Conservation (phyloP, 1,140 invertebrate species). For the Theocolax elegans region DNA sequence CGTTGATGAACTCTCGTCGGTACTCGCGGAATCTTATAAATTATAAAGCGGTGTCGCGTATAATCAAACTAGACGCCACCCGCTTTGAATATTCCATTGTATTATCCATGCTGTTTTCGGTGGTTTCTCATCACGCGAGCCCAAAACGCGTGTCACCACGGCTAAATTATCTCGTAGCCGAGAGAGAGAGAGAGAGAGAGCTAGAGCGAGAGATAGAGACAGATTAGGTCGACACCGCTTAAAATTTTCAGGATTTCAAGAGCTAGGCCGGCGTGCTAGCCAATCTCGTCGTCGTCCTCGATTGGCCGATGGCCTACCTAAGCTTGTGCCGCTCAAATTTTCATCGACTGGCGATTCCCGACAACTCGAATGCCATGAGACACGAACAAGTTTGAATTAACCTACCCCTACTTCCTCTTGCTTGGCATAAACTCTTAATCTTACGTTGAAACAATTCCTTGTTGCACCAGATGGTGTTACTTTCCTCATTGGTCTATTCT, state of each 20-base stretch:
- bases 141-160: background rate
- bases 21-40: background rate
- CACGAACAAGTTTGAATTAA: background rate
- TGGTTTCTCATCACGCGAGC: background rate
- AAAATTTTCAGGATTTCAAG: conserved; percentile 3
- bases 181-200: too few relatives aligned
- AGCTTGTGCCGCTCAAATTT: conserved; percentile 15
- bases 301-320: conserved; percentile 6
- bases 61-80: conserved; percentile 21
- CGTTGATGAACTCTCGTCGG: background rate
- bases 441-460: conserved; percentile 9
- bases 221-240: background rate
- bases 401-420: background rate
- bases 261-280: background rate
- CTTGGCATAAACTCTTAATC: conserved; percentile 19
- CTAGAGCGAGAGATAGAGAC: background rate
- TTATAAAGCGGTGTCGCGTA: conserved; percentile 11
- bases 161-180: conserved; percentile 2
- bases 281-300: background rate
- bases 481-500: too few relatives aligned
- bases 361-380: background rate
- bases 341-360: background rate
- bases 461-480: background rate
- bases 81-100: conserved; percentile 22
- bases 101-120: conserved; percentile 19